phyloP scores from a whole-genome alignment of 92 coral and sea anemone species.

The Zoanthus sociatus region DNA sequence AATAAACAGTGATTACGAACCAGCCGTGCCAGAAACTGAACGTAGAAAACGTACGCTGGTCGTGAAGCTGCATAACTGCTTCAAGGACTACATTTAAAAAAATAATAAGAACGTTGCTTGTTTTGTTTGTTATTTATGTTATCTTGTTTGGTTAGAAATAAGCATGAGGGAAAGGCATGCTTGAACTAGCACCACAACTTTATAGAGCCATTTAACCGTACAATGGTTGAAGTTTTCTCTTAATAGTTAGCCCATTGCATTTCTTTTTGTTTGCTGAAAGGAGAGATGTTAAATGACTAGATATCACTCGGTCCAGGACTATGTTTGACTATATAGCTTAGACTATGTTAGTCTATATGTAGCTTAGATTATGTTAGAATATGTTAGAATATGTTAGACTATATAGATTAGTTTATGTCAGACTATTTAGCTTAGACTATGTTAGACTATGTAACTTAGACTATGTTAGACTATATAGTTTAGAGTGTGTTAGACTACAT shows the following conservation, averaged over 20 bases:
- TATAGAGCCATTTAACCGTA: not conserved
- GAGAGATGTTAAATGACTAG: constrained; percentile 2
- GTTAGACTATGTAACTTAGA: too few species aligned
- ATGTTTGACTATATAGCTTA: too few species aligned
- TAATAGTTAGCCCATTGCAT: not conserved
- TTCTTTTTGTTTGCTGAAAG: not conserved
- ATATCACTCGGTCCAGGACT: too few species aligned
- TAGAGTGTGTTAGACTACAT: too few species aligned
- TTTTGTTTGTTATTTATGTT: not conserved
- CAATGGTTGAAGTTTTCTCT: not conserved
- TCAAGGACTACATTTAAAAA: not conserved
- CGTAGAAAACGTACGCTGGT: constrained; percentile 11
- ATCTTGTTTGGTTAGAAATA: not conserved
- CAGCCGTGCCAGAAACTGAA: constrained; percentile 9
- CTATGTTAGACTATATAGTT: too few species aligned
- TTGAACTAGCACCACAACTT: not conserved
- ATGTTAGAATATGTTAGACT: too few species aligned
- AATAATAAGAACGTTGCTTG: not conserved
- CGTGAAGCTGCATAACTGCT: not conserved
- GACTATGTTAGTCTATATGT: too few species aligned
- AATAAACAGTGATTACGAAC: not conserved
- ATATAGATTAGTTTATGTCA: too few species aligned
- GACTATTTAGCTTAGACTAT: too few species aligned
- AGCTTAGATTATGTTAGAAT: too few species aligned
- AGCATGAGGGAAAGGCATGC: not conserved